Evolutionary conservation across 2,888 invertebrate genomes (phyloP), one percentile per base, ranked within the genome.

Genomic region (Dasysyrphus tricinctus): DNA sequence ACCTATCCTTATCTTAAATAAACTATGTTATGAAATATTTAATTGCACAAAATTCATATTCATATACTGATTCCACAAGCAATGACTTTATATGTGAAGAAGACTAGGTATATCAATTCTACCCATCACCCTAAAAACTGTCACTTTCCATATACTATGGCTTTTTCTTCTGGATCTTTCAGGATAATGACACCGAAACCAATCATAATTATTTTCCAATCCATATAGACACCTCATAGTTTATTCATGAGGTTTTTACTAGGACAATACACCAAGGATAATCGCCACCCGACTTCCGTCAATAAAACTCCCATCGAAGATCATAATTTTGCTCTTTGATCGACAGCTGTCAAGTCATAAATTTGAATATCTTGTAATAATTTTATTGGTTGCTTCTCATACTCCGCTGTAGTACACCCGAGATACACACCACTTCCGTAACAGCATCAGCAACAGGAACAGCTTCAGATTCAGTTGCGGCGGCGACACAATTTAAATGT

Each of bases 341-440:
- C 83, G 87, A 87, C 87, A 87, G 87, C 87, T 87, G 87, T 83
- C 87, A 87, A 82, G 82, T 82, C 78, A 69, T 76, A 79, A 83
- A 87, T 87, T 87, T 87, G 65, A 83, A 87, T 83, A 87, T 87
- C 82, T 83, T 87, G 79, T 83, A 83, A 56, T 83, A 81, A 83
- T 67, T 67, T 78, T 56, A 77, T 80, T 73, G 59, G 56, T 42
- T 85, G 74, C 57, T 59, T 69, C 54, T 37, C 49, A 65, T 65
- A 47, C 37, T 65, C 8, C 11, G 19, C 1, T 19, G 4, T 12
- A 9, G 5, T 7, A 37, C 63, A 65, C 61, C 75, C 65, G 59
- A 56, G 74, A 61, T 69, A 51, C 44, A 54, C 32, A 42, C 73
- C 32, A 42, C 73, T 73, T 44, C 49, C 44, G 29, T 63, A 67